Base-by-base conservation (phyloP, 2,113 vertebrate genomes). In the Chaetorhynchus papuensis region DNA sequence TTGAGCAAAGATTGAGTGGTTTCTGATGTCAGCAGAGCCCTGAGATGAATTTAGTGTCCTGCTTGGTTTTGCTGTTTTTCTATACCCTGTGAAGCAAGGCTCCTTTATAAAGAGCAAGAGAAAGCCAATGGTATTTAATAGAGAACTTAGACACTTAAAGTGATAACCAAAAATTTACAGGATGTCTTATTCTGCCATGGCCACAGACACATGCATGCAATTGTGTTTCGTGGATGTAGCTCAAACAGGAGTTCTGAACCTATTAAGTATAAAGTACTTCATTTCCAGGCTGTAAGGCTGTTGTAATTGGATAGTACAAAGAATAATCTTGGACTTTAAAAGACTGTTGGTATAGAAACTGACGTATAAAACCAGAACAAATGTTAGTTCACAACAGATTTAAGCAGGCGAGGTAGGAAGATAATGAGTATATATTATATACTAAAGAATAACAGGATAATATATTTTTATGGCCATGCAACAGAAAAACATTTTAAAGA, bases 21-120 rank as follows among this genome's bases (percentile, higher is more conserved):
- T 96, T 95, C 60, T 82, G 50, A 78, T 95, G 91, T 93, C 69
- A 94, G 60, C 82, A 92, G 47, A 81, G 63, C 17, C 23, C 72
- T 65, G 76, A 83, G 83, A 90, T 64, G 5, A 63, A 70, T 92
- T 94, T 82, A 70, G 30, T 82, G 70, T 70, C 76, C 44, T 83
- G 57, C 53, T 88, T 77, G 26, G 7, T 47, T 93, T 89, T 93
- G 63, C 82, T 81, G 30, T 22, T 74, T 81, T 61, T 65, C 61
- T 68, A 1, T 70, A 50, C 18, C 31, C 39, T 68, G 22, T 85
- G 89, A 53, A 83, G 54, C 35, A 69, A 52, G 54, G 27, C 35
- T 85, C 24, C 69, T 56, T 69, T 64, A 45, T 56, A 72, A 69
- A 92, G 12, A 91, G 37, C 75, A 84, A 86, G 41, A 75, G 54